Conservation (phyloP, 2,797 vertebrate species). For the Dendrocincla tyrannina region DNA sequence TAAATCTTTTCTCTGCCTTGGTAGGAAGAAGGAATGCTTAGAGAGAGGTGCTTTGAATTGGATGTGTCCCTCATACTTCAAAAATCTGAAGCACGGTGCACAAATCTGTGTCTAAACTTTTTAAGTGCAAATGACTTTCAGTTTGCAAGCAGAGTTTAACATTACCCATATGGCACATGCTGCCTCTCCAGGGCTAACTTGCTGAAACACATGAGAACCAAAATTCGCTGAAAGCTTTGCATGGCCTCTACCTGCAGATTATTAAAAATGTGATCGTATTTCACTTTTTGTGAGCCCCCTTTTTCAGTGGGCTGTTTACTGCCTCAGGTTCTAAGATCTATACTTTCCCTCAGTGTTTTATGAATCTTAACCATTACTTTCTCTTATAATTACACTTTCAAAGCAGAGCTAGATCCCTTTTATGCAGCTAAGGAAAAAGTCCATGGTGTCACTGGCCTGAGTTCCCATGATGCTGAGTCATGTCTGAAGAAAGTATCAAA, state of each 20-base stretch:
- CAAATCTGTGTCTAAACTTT: not conserved
- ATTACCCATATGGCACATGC: rapidly evolving
- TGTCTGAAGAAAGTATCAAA: not conserved
- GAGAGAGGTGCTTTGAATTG: not conserved
- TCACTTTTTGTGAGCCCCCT: not conserved
- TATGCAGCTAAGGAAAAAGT: not conserved
- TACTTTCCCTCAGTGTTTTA: not conserved
- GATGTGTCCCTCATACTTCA: not conserved
- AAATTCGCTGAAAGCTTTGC: not conserved
- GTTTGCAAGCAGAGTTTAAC: not conserved
- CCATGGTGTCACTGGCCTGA: not conserved
- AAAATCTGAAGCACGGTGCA: not conserved
- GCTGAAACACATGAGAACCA: not conserved
- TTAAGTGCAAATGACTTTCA: not conserved
- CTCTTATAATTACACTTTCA: not conserved
- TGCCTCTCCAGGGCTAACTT: not conserved
- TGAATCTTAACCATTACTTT: not conserved
- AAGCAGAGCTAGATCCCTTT: not conserved
- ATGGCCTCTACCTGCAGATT: not conserved
- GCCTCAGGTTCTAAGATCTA: not conserved
- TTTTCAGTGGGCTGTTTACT: not conserved
- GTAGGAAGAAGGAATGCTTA: not conserved
- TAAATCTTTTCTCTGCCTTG: not conserved
- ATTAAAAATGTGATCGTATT: not conserved
- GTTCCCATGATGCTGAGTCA: not conserved